Base-by-base conservation (phyloP, 1,140 invertebrate species). In the Octopus bimaculoides region DNA sequence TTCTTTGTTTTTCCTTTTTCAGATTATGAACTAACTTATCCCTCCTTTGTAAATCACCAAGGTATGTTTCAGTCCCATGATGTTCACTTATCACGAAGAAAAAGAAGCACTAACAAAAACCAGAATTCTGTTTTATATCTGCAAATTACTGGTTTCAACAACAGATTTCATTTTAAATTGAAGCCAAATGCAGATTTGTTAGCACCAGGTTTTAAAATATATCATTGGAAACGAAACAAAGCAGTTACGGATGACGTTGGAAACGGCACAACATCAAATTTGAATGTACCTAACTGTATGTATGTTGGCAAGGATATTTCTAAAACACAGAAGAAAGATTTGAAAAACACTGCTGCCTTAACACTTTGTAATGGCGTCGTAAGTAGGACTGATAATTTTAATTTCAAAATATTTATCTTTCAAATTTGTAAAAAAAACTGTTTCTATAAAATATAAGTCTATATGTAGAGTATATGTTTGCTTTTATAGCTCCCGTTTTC, bases 151-250 rank as follows among this genome's bases (percentile, higher is more conserved):
- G 82, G 79, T 12, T 80, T 83, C 53, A 79, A 80, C 10, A 52
- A 83, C 17, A 77, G 80, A 52, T 86, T 86, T 79, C 82, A 85
- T n/a, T 75, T 85, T n/a, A 76, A 84, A 71, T 73, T 85, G 53
- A 80, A 54, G 26, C 66, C 78, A 77, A 84, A 85, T 74, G 75
- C 78, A n/a, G 75, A 83, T 41, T 78, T 85, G 41, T 81, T 85
- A 73, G 84, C 84, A 1, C 84, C 84, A 20, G 83, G 84, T 12
- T 85, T 85, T 53, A 83, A 84, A 79, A 81, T 85, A 52, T 84
- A 84, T 74, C 82, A 78, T 56, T 79, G 82, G 17, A 69, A 80
- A 79, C 78, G 53, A 9, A 54, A 54, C 74, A 17, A 61, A 56
- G 52, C 54, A 80, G 75, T 54, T 61, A 52, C 76, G 81, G 69